Evolutionary conservation across 2,888 invertebrate genomes (phyloP), one percentile per base, ranked within the genome.

Genomic region (Melipona beecheii): DNA sequence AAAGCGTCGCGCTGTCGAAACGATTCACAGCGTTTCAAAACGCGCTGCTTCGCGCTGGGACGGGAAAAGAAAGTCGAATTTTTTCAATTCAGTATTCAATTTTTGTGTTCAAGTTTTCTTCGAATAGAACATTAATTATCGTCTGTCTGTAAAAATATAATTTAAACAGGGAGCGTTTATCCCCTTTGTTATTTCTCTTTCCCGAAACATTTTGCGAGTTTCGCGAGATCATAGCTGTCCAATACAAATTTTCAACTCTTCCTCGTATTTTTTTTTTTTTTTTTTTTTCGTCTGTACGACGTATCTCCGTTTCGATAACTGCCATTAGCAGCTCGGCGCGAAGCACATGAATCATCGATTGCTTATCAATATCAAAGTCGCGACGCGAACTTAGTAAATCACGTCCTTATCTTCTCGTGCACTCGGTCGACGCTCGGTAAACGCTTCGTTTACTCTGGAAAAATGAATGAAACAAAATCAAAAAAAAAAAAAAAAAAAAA

Each of bases 341-440:
- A 27, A n/a, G 60, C 71, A 56, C 68, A 73, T 80, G 73, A 64
- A 77, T 65, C 81, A 24, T 54, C 52, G 80, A 79, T 68, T 50
- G 36, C 54, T 81, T 81, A 73, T 81, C 81, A 19, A 64, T 36
- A 50, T 31, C 62, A 54, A 73, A 54, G 52, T 62, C 43, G 11
- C 24, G 60, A 24, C 27, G 72, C 62, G 68, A 43, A 27, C 21
- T 71, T 65, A 36, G 52, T 78, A 80, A 73, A 81, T 81, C 56
- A 69, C 24, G 49, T 15, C 3, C 24, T 78, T 81, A 81, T 81
- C 81, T 56, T 0, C 0, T 6, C 17, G 13, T 64, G 56, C 78
- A 36, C 50, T 17, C 66, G 60, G n/a, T 66, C 81, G n/a, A 66
- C 66, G 49, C 43, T 31, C 31, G 31, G 31, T 31, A 36, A 36